Base-by-base conservation (phyloP, 2,888 invertebrate genomes). In the Callinectes sapidus region DNA sequence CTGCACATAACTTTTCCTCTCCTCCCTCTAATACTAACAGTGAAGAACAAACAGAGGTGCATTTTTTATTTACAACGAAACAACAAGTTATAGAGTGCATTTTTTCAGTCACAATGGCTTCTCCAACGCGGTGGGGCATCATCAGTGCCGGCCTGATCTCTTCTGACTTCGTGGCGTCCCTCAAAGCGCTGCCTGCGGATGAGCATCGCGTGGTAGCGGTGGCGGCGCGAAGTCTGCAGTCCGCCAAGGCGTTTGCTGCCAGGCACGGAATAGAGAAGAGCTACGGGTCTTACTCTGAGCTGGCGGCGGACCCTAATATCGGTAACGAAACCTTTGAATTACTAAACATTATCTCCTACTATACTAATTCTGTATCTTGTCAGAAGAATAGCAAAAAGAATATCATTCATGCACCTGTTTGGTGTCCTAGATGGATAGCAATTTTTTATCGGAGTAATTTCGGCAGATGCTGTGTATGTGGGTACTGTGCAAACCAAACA, bases 101-200 rank as follows among this genome's bases (percentile, higher is more conserved):
- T 81, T 81, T 81, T 35, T 2, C 81, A 90, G 35, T 90, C 91
- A 96, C 97, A 96, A 97, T 97, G 97, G 96, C 96, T 94, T 96
- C 97, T 91, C 97, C 96, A 94, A 96, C 97, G 91, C 97, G 97
- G 95, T 99, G 99, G 99, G 99, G 98, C 91, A 97, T 99, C 95
- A 97, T 97, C 0, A 97, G 98, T 89, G 97, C 98, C 91, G 98
- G 98, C 5, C 97, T 97, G 96, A 98, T 98, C 95, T 97, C 97
- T 93, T 97, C 97, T 95, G 98, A 99, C 95, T 99, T 99, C 96
- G 97, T 97, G 35, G 97, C 97, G 2, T 98, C 97, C 10, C 95
- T 98, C 93, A 96, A 96, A 91, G 97, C 97, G 2, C 96, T 98
- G 89, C 96, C 97, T 0, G 32, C 96, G 28, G 96, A 96, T 13